Conservation (phyloP, 2,113 vertebrate genomes). For the Chroicocephalus ridibundus region DNA sequence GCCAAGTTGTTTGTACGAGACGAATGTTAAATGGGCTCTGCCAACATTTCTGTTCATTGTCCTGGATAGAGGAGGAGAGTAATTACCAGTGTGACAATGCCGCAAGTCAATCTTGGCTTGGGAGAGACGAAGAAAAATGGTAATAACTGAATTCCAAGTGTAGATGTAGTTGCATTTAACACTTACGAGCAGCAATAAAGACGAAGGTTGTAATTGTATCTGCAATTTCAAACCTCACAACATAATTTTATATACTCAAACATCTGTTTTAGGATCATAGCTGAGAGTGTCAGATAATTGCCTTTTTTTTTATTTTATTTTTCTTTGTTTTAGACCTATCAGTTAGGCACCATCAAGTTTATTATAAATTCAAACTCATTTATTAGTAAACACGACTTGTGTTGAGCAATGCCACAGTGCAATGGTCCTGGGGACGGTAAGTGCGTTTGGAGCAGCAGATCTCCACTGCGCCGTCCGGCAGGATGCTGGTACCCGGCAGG, state of each 20-base stretch:
- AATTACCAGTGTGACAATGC: not conserved
- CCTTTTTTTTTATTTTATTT: constrained; percentile 15
- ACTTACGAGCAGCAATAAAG: constrained; percentile 63
- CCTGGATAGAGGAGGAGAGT: not conserved
- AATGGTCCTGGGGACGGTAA: not conserved
- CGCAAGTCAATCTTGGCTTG: not conserved
- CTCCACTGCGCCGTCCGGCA: accelerated
- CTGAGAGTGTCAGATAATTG: constrained; percentile 46
- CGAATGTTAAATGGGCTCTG: not conserved
- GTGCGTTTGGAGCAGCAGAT: not conserved
- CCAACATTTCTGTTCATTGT: not conserved
- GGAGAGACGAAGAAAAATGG: not conserved
- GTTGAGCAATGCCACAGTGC: not conserved
- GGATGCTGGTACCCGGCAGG: not conserved
- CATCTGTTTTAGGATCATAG: constrained; percentile 67
- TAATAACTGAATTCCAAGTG: constrained; percentile 6
- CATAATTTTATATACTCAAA: constrained; percentile 43
- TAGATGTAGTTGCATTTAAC: constrained; percentile 12
- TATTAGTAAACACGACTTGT: constrained; percentile 25
- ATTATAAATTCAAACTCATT: constrained; percentile 58
- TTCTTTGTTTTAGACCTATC: constrained; percentile 3
- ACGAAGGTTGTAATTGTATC: constrained; percentile 54
- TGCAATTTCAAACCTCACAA: constrained; percentile 33
- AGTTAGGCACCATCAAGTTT: constrained; percentile 62
- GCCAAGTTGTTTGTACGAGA: not conserved